Evolutionary conservation across 37 sponge, comb jelly and placozoan genomes (phyloP).

Genomic region (Beroe ovata): DNA sequence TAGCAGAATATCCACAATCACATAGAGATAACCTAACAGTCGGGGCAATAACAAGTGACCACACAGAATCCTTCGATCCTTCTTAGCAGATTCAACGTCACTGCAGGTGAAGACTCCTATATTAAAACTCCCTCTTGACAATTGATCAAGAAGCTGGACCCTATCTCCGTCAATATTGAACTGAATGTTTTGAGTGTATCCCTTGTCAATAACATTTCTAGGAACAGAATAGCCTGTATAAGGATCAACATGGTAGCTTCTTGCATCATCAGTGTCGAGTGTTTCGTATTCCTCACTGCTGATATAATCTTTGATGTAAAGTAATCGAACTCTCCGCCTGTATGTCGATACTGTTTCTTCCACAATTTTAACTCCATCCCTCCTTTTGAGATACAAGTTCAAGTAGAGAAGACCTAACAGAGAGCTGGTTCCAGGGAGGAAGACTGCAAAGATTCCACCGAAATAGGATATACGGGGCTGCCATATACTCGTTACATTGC

Average conservation of each 20-base stretch:
- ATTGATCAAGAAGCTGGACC: neutral
- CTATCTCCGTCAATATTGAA: neutral
- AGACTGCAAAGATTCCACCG: neutral
- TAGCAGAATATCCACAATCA: neutral
- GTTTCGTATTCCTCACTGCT: too few species aligned
- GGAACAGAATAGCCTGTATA: too few species aligned
- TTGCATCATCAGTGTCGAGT: too few species aligned
- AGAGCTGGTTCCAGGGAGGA: too few species aligned
- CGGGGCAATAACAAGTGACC: neutral
- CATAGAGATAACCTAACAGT: neutral
- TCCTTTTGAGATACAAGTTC: too few species aligned
- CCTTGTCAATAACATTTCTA: neutral
- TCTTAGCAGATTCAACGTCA: neutral
- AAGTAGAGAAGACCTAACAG: too few species aligned
- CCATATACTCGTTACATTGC: neutral
- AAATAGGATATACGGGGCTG: neutral
- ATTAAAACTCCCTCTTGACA: neutral
- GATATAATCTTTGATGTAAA: too few species aligned
- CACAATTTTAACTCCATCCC: too few species aligned
- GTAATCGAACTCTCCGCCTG: too few species aligned
- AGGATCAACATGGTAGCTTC: too few species aligned
- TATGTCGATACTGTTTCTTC: too few species aligned
- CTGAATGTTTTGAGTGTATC: neutral
- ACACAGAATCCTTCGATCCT: neutral
- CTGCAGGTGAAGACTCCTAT: neutral